phyloP scores from a whole-genome alignment of 1,140 invertebrate genomes.

The Lethrus apterus region DNA sequence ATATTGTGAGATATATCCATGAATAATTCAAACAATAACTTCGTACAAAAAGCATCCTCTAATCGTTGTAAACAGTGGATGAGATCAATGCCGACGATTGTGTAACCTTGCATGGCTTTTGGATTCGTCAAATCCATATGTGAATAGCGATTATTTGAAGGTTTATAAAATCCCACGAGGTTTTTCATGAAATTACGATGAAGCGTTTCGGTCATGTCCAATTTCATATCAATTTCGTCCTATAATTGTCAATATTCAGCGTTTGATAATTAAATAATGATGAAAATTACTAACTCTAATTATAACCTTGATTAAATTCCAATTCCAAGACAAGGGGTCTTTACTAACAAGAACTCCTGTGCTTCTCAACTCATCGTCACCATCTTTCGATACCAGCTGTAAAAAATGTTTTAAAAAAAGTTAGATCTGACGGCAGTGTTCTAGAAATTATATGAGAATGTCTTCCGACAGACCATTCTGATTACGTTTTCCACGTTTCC shows the following conservation, averaged over 20 bases:
- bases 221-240: constrained; percentile 33
- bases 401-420: too few relatives aligned
- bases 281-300: constrained; percentile 54
- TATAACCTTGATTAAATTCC: constrained; percentile 71
- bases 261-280: constrained; percentile 6
- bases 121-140: constrained; percentile 53
- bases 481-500: too few relatives aligned
- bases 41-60: constrained; percentile 48
- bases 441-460: too few relatives aligned
- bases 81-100: constrained; percentile 66
- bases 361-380: constrained; percentile 63
- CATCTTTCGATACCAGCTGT: constrained; percentile 46
- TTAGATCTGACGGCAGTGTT: too few relatives aligned
- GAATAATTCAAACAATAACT: constrained; percentile 69
- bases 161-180: constrained; percentile 80
- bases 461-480: too few relatives aligned
- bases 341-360: constrained; percentile 66
- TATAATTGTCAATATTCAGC: constrained; percentile 15
- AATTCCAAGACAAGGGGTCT: constrained; percentile 72
- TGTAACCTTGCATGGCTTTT: constrained; percentile 53
- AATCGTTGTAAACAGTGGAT: constrained; percentile 68
- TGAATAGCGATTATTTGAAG: constrained; percentile 78
- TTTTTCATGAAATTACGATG: constrained; percentile 72
- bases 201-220: constrained; percentile 63
- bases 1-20: constrained; percentile 72